Base-by-base conservation (phyloP, 1,140 invertebrate genomes). In the Zaprionus inermis region DNA sequence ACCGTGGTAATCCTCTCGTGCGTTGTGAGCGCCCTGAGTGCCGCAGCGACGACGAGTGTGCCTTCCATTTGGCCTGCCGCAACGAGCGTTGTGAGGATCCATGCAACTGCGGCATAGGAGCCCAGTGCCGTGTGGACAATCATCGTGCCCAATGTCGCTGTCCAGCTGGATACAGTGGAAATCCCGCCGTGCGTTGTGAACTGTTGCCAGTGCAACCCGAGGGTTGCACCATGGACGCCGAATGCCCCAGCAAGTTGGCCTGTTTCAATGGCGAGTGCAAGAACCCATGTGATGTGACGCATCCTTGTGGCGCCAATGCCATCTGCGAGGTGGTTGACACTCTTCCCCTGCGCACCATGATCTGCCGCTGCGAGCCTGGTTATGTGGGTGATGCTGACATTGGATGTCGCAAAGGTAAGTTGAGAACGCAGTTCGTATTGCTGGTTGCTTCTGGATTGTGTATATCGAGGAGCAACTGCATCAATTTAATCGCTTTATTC, bases 311-410 rank as follows among this genome's bases (percentile, higher is more conserved):
- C 12, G 85, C 92, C 11, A 95, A 97, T 79, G 97, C 97, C 1
- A 94, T 95, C 77, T 98, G 97, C 90, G 94, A 94, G 2, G 96
- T 98, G 1, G 95, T 97, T 7, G 95, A 98, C 82, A 97, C 96
- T 2, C 91, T 98, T 64, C 97, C 97, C 4, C 94, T 97, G 92
- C 94, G 97, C 76, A 97, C 97, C 16, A 97, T 98, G 95, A 95
- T 96, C 49, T 98, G 97, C 90, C 94, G 96, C 84, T 98, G 97
- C 91, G 93, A 96, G 55, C 95, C 94, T 58, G 97, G 96, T 59
- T 97, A 95, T 91, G 94, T 95, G 72, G 97, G 97, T 70, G 96
- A 98, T 91, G 97, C 97, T 10, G 96, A 97, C 76, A 94, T 96
- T 58, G 95, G 96, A 92, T 98, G 97, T 92, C 94, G 93, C 82